Evolutionary conservation across 2,888 invertebrate genomes (phyloP), one percentile per base, ranked within the genome.

Genomic region (Archips xylosteana): DNA sequence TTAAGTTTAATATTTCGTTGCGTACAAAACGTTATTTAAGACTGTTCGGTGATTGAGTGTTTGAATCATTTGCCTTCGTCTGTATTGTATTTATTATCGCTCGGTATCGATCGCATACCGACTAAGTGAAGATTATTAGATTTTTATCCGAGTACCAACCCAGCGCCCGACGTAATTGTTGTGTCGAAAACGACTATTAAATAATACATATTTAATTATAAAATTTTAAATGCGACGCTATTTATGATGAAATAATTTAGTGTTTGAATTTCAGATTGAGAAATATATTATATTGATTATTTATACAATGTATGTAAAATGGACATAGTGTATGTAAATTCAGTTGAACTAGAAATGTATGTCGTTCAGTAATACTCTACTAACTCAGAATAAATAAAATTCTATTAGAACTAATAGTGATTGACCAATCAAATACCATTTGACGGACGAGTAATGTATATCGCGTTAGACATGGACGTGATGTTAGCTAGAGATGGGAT

Each of bases 21-120:
- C 94, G 94, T 94, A 92, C 92, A 90, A 91, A 83, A 88, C 86
- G 87, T 91, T 92, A 86, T 90, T 92, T 89, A 92, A 93, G 93
- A 94, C 92, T 94, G 94, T 92, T 89, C 89, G 86, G 86, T 89
- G 85, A 85, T 85, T 87, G 92, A 90, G 92, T 92, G 92, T 91
- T 88, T 91, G 89, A 85, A 84, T 82, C 82, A 81, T 89, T 89
- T 84, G 88, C 89, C 87, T 85, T 87, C 86, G 88, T 88, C 87
- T 88, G 87, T 79, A 76, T 75, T 78, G 78, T 92, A 92, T 92
- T 90, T 92, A 91, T 90, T 87, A 60, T 73, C 69, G 83, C 82
- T 84, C 85, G 85, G 84, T 83, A 78, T 77, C 78, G 77, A 75
- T 74, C 76, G 80, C 79, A 80, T 72, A 80, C 71, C 75, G 78